A percentile compares a stretch with the other conserved stretches of the same genome.
Evolutionary conservation across 2,797 vertebrate species (phyloP).

Genomic region (Echiichthys vipera): DNA sequence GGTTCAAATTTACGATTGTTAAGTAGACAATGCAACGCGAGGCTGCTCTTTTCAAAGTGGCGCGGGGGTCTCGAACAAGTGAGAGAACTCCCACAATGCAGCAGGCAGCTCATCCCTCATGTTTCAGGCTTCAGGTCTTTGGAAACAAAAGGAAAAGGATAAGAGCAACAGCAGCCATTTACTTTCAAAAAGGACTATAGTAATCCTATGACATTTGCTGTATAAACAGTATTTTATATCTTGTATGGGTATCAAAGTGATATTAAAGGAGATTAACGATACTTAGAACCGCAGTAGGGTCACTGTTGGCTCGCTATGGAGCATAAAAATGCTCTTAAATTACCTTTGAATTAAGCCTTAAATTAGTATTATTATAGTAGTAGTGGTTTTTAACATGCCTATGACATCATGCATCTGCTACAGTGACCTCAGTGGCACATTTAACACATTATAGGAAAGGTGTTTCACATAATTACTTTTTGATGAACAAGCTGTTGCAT

Average conservation of each 20-base stretch:
- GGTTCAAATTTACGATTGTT: constrained; percentile 89
- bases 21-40: constrained; percentile 81
- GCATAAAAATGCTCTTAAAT: neutral
- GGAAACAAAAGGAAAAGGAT: constrained; percentile 47
- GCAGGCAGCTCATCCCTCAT: constrained; percentile 62
- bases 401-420: neutral
- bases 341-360: neutral
- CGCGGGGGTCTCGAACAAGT: constrained; percentile 72
- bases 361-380: too few relatives aligned
- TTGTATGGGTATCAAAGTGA: constrained; percentile 8
- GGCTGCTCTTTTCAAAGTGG: constrained; percentile 76
- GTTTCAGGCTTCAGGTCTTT: constrained; percentile 71
- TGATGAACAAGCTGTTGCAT: neutral
- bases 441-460: neutral
- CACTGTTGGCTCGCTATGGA: neutral
- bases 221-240: constrained; percentile 12
- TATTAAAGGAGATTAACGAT: constrained; percentile 7
- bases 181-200: constrained; percentile 29
- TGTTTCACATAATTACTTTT: neutral
- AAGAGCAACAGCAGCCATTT: constrained; percentile 45
- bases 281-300: neutral
- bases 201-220: constrained; percentile 47
- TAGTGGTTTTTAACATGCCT: too few relatives aligned
- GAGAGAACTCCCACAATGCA: constrained; percentile 79
- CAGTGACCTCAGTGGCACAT: neutral